Base-by-base conservation (phyloP, 2,113 vertebrate genomes). In the Hymenochirus boettgeri region DNA sequence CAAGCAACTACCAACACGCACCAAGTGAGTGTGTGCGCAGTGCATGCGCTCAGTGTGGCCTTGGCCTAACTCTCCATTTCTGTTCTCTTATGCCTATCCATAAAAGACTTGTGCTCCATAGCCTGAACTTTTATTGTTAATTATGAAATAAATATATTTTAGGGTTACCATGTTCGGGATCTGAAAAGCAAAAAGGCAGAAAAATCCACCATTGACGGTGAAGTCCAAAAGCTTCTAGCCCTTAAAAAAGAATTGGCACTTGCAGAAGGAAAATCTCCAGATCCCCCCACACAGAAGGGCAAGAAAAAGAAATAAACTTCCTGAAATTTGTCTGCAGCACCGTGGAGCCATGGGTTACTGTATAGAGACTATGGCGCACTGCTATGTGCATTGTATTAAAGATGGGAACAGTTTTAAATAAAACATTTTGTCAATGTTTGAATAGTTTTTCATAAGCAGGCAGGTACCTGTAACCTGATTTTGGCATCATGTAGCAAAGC, bases 141-240 rank as follows among this genome's bases (percentile, higher is more conserved):
- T n/a, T n/a, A n/a, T n/a, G n/a, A n/a, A n/a, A n/a, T n/a, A n/a
- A n/a, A n/a, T n/a, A n/a, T n/a, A n/a, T 59, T 31, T 13, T 74
- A 96, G 94, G 94, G 89, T 1, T 86, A 85, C 37, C 76, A 78
- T 1, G 89, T 97, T 2, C 86, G 89, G 57, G 82, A 80, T 0
- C 79, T 97, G 51, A 98, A 97, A 81, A 81, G 81, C 3, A 86
- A 85, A 74, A 92, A 91, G 63, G 92, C 76, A 0, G 93, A 93
- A 47, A 93, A 93, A 73, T 79, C 82, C 0, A 74, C 81, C 63
- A 69, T 94, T 7, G 78, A 79, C 0, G 25, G 55, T 0, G 89
- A 92, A 70, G 90, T 94, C 65, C 17, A 85, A 46, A 89, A 84
- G 66, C 82, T 96, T 45, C 70, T 93, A 72, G 91, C 92, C 15